phyloP scores from a whole-genome alignment of 2,888 invertebrate genomes.

The Apamea anceps region DNA sequence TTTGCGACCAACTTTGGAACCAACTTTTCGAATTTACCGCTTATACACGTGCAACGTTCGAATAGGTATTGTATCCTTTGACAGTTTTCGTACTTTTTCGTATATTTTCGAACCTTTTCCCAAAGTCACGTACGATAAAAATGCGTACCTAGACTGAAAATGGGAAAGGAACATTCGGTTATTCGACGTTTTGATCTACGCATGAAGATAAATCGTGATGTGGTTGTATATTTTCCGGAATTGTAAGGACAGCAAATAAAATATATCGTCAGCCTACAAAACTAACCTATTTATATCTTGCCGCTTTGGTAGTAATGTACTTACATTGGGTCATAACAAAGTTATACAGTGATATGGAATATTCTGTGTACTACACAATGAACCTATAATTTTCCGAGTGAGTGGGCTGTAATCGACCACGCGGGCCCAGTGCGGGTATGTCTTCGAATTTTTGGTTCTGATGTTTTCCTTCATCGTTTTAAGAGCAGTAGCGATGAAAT shows the following conservation, averaged over 20 bases:
- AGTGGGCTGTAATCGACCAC: neutral
- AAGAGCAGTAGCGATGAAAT: neutral
- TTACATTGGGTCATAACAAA: constrained; percentile 2
- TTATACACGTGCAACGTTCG: constrained; percentile 47
- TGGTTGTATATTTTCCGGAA: constrained; percentile 62
- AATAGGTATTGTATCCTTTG: constrained; percentile 49
- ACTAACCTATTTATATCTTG: constrained; percentile 34
- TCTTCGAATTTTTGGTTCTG: neutral
- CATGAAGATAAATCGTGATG: constrained; percentile 67
- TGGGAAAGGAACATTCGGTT: constrained; percentile 45
- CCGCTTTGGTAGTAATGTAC: constrained; percentile 12
- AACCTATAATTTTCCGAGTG: neutral
- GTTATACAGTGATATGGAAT: neutral
- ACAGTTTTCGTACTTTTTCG: constrained; percentile 44
- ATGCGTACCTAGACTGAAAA: constrained; percentile 59
- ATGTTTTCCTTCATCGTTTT: neutral
- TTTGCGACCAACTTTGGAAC: constrained; percentile 43
- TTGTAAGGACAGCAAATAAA: constrained; percentile 61
- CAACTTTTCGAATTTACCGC: constrained; percentile 61
- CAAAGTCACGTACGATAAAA: constrained; percentile 63
- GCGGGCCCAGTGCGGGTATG: neutral
- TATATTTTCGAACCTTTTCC: constrained; percentile 39
- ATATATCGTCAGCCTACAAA: constrained; percentile 50
- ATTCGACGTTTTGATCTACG: constrained; percentile 57
- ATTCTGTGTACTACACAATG: neutral